Base-by-base conservation (phyloP, 2,888 invertebrate genomes). In the Pyrgus malvae region DNA sequence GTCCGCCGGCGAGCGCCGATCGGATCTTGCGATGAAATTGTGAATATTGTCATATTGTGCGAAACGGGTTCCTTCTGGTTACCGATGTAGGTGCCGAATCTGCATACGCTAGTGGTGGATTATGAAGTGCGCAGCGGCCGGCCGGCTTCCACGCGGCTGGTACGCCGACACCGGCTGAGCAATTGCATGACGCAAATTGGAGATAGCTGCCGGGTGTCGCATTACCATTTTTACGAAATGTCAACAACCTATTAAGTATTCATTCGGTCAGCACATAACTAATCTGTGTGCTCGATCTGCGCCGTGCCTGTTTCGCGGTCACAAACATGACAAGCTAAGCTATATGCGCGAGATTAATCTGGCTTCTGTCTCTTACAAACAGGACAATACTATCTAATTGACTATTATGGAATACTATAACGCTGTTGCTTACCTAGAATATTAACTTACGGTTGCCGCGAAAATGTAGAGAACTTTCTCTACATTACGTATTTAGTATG, bases 11-110 rank as follows among this genome's bases (percentile, higher is more conserved):
- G 74, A 74, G 72, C 74, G 73, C 66, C 69, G 78, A 78, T 82
- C 78, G 69, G 71, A 76, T 79, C 73, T 72, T 72, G 76, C 67
- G 74, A 83, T 83, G 79, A 81, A 83, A 79, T 80, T 78, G 76
- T 76, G 70, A 68, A 71, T 44, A 37, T 75, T 77, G 77, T 78
- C 72, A 76, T 80, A 78, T 80, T 83, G 79, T 82, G 78, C 78
- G 67, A 76, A 84, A 82, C 83, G 74, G 73, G 84, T 84, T 83
- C 72, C 66, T 65, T 73, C 61, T 68, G 67, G 68, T 67, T 65
- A 67, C 70, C 70, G 74, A 78, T 69, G 72, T 72, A 66, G 68
- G 70, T 67, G 72, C 80, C 74, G 73, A 83, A 83, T 79, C 72
- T 78, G 69, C 78, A 71, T 76, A 72, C 65, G 14, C 19, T 29